Evolutionary conservation across 2,888 invertebrate species (phyloP), one percentile per base, ranked within the genome.

Genomic region (Eupithecia inturbata): DNA sequence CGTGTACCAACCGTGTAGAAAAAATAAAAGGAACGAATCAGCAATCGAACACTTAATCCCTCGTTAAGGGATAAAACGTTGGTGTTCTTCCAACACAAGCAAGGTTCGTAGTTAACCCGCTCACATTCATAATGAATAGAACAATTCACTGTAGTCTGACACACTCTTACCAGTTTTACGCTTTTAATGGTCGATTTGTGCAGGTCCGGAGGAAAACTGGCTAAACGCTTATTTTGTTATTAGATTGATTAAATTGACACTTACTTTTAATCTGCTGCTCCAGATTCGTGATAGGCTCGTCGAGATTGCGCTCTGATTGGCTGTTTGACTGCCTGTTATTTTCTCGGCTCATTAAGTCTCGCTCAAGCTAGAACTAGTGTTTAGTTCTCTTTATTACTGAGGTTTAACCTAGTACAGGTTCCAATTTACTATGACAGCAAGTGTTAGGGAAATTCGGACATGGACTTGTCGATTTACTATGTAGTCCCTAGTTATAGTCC

Each of bases 281-380:
- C 62, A 53, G 67, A 70, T 73, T 62, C 31, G 49, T 71, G 69
- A 75, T 75, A 70, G 72, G 75, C 41, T 69, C 68, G 64, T 72
- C 63, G 31, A 69, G 74, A 75, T 72, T 45, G 69, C 63, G 67
- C 28, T 45, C 57, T 70, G 74, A 71, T 71, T 68, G 71, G 71
- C 53, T 62, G 63, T 67, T 57, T 66, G 31, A 70, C 41, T 68
- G 67, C 62, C 68, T 57, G 68, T 71, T 71, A 53, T 74, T 66
- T 70, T 72, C 62, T 72, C 45, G 67, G 57, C 63, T 74, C 71
- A 68, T 74, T 74, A 71, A 74, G 63, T 68, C 57, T 60, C 66
- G 67, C 53, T 71, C 53, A 19, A 33, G 39, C 45, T 64, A 16
- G 22, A 64, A n/a, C 41, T 70, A 63, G 63, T 71, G 64, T 69